Evolutionary conservation across 2,888 invertebrate species (phyloP).

Genomic region (Willowsia nigromaculata): DNA sequence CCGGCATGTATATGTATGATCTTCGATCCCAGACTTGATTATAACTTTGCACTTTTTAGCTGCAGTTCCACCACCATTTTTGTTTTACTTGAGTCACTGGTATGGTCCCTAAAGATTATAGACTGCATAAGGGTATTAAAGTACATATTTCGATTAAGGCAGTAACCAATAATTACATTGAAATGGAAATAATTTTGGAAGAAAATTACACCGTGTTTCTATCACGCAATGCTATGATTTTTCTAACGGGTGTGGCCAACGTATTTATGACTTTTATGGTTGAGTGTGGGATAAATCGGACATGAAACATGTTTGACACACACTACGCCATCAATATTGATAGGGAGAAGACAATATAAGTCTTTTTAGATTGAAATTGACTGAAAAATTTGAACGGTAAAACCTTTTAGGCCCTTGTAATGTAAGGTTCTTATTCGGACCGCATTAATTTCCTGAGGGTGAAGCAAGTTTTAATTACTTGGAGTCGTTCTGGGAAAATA

Average conservation of each 20-base stretch:
- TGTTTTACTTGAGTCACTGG: not conserved
- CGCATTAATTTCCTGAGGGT: no score
- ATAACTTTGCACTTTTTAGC: not conserved
- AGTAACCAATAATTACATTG: constrained; percentile 38
- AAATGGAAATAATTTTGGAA: constrained; percentile 11
- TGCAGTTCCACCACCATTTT: not conserved
- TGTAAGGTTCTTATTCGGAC: no score
- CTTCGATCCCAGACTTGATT: not conserved
- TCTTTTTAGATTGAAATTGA: no score
- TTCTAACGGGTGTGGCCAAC: constrained; percentile 32
- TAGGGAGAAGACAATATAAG: no score
- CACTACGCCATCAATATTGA: no score
- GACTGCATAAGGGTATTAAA: not conserved
- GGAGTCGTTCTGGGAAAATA: no score
- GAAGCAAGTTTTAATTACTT: no score
- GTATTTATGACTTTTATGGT: not conserved
- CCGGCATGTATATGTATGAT: not conserved
- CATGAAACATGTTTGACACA: not conserved
- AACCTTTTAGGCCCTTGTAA: no score
- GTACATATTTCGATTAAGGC: not conserved
- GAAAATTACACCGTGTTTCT: not conserved
- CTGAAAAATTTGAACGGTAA: no score
- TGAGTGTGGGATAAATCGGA: not conserved
- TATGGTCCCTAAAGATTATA: not conserved
- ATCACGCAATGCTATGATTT: constrained; percentile 40